Conservation (phyloP, 2,888 invertebrate species). For the Acrobasis consociella region DNA sequence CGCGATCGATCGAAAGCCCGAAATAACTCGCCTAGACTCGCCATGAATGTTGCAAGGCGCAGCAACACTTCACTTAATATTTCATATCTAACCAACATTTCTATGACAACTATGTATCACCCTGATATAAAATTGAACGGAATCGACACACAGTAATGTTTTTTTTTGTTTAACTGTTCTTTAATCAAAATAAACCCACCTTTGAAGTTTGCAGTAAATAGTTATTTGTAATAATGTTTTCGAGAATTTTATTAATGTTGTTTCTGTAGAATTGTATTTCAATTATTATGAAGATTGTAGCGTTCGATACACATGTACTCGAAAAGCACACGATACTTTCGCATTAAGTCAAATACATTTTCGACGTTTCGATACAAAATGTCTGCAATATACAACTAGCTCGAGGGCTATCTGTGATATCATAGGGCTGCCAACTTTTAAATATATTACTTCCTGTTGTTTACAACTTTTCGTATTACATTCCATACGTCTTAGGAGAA, state of each 20-base stretch:
- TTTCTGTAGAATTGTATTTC: slow-evolving; percentile 23
- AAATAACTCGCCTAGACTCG: slow-evolving; percentile 66
- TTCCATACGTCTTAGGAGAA: neutral
- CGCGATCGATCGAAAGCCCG: slow-evolving; percentile 65
- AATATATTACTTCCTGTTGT: neutral
- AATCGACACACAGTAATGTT: slow-evolving; percentile 39
- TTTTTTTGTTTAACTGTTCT: slow-evolving; percentile 5
- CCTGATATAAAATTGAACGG: slow-evolving; percentile 60
- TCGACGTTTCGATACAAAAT: slow-evolving; percentile 52
- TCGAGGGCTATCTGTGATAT: slow-evolving; percentile 49
- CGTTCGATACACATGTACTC: slow-evolving; percentile 28
- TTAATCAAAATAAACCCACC: slow-evolving; percentile 3
- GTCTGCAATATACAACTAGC: slow-evolving; percentile 53
- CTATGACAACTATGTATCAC: slow-evolving; percentile 55
- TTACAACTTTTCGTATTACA: neutral
- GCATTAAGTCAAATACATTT: slow-evolving; percentile 48
- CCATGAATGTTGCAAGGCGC: slow-evolving; percentile 64
- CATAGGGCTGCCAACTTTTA: slow-evolving; percentile 35
- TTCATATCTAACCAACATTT: slow-evolving; percentile 71
- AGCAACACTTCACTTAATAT: slow-evolving; percentile 60
- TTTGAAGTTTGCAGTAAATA: slow-evolving; percentile 1
- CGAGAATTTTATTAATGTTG: slow-evolving; percentile 19
- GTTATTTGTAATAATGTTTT: slow-evolving; percentile 22
- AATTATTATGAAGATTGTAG: slow-evolving; percentile 36
- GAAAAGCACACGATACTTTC: slow-evolving; percentile 37